Conservation (phyloP, 2,888 invertebrate species). For the Limnephilus marmoratus region DNA sequence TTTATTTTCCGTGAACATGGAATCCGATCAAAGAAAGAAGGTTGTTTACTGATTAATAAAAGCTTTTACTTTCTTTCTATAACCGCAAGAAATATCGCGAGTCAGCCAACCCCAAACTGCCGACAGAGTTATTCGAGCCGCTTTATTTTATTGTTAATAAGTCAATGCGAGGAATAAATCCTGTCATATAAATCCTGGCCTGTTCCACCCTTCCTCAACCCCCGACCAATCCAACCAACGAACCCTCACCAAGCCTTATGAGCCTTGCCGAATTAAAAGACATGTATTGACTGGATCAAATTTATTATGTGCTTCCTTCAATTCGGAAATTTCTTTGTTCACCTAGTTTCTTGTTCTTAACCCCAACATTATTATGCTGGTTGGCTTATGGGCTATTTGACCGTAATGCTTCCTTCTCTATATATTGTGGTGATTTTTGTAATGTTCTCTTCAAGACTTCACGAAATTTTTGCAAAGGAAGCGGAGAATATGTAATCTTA, state of each 20-base stretch:
- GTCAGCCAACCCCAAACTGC: slow-evolving; percentile 51
- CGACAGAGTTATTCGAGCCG: slow-evolving; percentile 52
- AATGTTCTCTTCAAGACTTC: too few relatives aligned
- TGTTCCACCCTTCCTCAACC: neutral
- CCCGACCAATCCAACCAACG: slow-evolving; percentile 6
- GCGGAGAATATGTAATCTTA: too few relatives aligned
- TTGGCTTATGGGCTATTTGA: too few relatives aligned
- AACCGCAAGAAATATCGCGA: neutral
- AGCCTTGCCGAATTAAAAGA: neutral
- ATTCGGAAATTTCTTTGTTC: neutral
- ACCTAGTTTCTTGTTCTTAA: neutral
- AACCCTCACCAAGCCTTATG: slow-evolving; percentile 2
- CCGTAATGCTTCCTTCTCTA: too few relatives aligned
- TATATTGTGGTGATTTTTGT: too few relatives aligned
- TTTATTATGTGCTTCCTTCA: neutral
- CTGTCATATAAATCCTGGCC: slow-evolving; percentile 54
- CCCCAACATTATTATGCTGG: neutral
- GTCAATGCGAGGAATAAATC: slow-evolving; percentile 61
- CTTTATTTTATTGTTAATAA: slow-evolving; percentile 63
- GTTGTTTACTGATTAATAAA: slow-evolving; percentile 25
- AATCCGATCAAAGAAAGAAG: neutral
- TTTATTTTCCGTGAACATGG: neutral
- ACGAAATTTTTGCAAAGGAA: too few relatives aligned
- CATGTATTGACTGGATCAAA: slow-evolving; percentile 11
- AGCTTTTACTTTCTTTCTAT: slow-evolving; percentile 32